Percentiles rank a stretch among this genome's conserved stretches.
These are phyloP conservation scores for Thalassoma bifasciatum DNA, from an alignment of 2,113 vertebrate species.

Conservation along the genomic window DNA sequence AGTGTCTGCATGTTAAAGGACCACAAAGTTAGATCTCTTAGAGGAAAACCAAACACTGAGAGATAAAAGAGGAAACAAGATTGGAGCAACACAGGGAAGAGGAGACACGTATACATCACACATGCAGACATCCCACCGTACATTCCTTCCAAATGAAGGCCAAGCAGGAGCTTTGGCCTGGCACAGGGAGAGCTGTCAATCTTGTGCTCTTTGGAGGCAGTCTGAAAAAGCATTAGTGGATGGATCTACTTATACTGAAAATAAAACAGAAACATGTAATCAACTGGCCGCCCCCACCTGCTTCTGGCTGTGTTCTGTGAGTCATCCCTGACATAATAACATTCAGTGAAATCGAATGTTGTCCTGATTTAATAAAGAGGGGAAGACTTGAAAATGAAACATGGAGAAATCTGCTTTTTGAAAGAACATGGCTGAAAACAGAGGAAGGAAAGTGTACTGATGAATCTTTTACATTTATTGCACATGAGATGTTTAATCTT, in stretches of 20 bases:
- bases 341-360: constrained; percentile 43
- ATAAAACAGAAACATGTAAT: constrained; percentile 39
- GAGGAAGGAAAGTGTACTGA: neutral
- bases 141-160: constrained; percentile 78
- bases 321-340: constrained; percentile 32
- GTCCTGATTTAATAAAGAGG: constrained; percentile 39
- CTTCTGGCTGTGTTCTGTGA: constrained; percentile 34
- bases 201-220: constrained; percentile 50
- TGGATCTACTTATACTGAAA: constrained; percentile 58
- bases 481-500: no score
- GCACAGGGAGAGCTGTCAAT: constrained; percentile 63
- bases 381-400: constrained; percentile 18
- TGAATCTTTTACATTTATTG: no score
- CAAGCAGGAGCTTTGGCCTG: constrained; percentile 64
- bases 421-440: constrained; percentile 5
- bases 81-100: constrained; percentile 37
- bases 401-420: constrained; percentile 16
- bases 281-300: constrained; percentile 4
- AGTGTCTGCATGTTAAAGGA: constrained; percentile 52
- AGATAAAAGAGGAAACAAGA: constrained; percentile 58
- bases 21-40: constrained; percentile 62
- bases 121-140: constrained; percentile 30
- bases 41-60: constrained; percentile 67
- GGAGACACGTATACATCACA: constrained; percentile 31
- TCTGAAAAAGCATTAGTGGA: constrained; percentile 58